Evolutionary conservation across 2,113 vertebrate species (phyloP), one percentile per base, ranked within the genome.

Genomic region (Shinisaurus crocodilurus): DNA sequence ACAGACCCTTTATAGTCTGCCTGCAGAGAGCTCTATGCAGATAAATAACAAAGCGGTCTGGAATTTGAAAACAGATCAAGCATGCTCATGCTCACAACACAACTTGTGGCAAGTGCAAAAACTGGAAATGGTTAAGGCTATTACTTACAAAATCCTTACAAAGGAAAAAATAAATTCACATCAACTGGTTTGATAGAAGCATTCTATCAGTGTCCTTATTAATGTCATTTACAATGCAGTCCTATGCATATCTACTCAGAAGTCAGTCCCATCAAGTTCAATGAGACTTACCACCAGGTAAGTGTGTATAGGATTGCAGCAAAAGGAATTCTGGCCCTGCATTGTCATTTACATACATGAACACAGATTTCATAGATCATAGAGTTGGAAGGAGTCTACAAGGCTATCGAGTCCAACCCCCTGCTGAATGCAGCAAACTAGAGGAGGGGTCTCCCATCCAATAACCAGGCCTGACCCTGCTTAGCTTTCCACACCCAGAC

Each of bases 21-120:
- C 50, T n/a, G 43, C 37, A 9, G 69, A 83, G 34, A 90, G 37
- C 75, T 70, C 75, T 70, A 25, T 79, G 83, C 60, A 69, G 60
- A 37, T 34, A 50, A 69, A 54, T 54, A 32, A 69, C 8, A 54
- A 76, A 89, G 34, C 57, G 69, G 60, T 4, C n/a, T 85, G 43
- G 79, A 85, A 90, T 67, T 16, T 63, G 60, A 23, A 63, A 63
- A 63, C 67, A 91, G 77, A 15, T 89, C 60, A 48, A 77, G 80
- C 25, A 9, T 63, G 27, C 25, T 82, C 15, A 89, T 9, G 54
- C 54, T 63, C 83, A 74, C 43, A 74, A 45, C 15, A 85, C 54
- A 27, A 80, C 79, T 32, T 18, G n/a, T 32, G 16, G 5, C n/a
- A 54, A 34, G 10, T 89, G 54, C 16, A 80, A 80, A 87, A 79